A percentile compares a stretch with the other conserved stretches of the same genome.
These are phyloP conservation scores for Drosophila siamana DNA, from an alignment of 2,888 invertebrate species.

Conservation along the genomic window DNA sequence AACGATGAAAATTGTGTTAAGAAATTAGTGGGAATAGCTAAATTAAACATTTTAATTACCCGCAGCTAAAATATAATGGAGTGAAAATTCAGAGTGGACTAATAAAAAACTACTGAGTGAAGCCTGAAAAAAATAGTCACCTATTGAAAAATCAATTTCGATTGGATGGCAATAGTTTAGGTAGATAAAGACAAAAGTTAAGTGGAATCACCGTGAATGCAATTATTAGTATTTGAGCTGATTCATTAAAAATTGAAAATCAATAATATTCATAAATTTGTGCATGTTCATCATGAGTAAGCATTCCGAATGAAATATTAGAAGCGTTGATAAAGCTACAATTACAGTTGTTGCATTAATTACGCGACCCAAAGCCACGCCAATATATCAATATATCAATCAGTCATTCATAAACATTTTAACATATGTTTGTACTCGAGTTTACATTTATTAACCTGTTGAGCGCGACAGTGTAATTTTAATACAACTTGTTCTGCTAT, in stretches of 20 bases:
- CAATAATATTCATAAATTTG: too few relatives aligned
- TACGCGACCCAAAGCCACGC: not conserved
- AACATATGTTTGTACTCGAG: not conserved
- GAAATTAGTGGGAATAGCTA: not conserved
- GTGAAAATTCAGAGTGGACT: too few relatives aligned
- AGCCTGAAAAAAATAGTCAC: too few relatives aligned
- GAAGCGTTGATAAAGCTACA: not conserved
- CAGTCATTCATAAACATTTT: not conserved
- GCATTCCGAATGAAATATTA: not conserved
- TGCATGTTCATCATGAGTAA: not conserved
- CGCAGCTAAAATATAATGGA: too few relatives aligned
- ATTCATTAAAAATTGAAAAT: too few relatives aligned
- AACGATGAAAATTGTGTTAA: not conserved
- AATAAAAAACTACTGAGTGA: too few relatives aligned
- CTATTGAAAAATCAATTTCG: too few relatives aligned
- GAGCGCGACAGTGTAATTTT: not conserved
- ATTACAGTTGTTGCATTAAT: not conserved
- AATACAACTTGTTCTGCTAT: not conserved
- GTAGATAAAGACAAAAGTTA: too few relatives aligned
- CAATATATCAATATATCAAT: slow-evolving; percentile 1
- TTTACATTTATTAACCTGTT: not conserved
- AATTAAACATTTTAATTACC: too few relatives aligned
- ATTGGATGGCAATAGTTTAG: too few relatives aligned
- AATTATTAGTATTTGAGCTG: too few relatives aligned
- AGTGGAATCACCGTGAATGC: too few relatives aligned